Conservation (phyloP, 1,140 invertebrate species). For the Brachionus rotundiformis region DNA sequence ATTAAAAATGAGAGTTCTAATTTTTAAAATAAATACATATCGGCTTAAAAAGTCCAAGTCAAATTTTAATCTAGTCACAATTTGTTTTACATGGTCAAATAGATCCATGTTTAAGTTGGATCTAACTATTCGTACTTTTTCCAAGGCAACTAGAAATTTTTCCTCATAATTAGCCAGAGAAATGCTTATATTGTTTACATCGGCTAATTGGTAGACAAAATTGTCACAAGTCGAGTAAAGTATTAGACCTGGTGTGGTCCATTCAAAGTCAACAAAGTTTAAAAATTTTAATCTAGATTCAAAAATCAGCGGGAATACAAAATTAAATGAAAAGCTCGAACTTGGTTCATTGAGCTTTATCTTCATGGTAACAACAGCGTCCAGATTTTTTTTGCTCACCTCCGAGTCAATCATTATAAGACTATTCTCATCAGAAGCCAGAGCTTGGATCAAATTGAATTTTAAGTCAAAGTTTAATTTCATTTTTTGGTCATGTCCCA, state of each 20-base stretch:
- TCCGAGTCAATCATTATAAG: background rate
- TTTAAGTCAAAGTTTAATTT: background rate
- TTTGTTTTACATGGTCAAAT: background rate
- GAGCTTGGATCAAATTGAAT: background rate
- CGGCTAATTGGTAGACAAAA: background rate
- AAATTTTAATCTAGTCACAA: background rate
- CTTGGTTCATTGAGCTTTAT: background rate
- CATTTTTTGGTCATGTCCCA: background rate
- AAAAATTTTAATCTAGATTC: background rate
- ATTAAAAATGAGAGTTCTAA: background rate
- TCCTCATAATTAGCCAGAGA: background rate
- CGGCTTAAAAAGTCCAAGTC: background rate
- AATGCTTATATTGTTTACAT: background rate
- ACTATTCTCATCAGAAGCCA: background rate
- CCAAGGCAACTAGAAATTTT: background rate
- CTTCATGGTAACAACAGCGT: background rate
- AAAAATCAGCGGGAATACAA: constrained; percentile 1
- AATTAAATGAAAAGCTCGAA: background rate
- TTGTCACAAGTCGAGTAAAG: background rate
- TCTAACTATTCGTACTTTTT: background rate
- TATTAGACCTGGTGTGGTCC: background rate
- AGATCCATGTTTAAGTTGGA: background rate
- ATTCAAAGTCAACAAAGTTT: background rate
- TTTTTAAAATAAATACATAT: background rate
- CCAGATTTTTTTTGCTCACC: constrained; percentile 1